Evolutionary conservation across 1,140 invertebrate genomes (phyloP).

Genomic region (Drosophila athabasca): DNA sequence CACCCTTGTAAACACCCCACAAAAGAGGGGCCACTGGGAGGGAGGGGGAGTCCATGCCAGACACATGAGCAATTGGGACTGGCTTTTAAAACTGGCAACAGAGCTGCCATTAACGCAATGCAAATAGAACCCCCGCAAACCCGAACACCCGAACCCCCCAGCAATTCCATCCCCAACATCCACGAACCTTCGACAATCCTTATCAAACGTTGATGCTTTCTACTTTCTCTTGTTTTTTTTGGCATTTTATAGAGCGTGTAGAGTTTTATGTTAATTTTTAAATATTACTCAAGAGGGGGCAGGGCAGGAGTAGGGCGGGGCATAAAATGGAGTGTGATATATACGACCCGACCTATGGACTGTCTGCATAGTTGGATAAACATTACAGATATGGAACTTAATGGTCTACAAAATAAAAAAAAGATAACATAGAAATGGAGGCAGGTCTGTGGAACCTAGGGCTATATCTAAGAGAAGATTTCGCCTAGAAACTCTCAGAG

Average conservation of each 20-base stretch:
- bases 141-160: background rate
- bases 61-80: conserved; percentile 51
- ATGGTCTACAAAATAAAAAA: conserved; percentile 18
- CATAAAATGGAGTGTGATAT: conserved; percentile 32
- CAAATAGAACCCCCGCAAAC: conserved; percentile 49
- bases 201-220: conserved; percentile 42
- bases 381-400: conserved; percentile 32
- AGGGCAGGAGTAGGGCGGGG: background rate
- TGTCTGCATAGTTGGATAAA: conserved; percentile 47
- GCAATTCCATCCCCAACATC: background rate
- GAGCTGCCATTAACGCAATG: conserved; percentile 69
- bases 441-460: too few species aligned
- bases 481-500: too few species aligned
- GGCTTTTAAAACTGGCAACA: conserved; percentile 58
- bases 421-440: conserved; percentile 9
- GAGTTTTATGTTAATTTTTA: conserved; percentile 71
- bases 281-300: conserved; percentile 44
- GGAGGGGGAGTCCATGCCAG: background rate
- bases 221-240: conserved; percentile 31
- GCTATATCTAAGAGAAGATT: too few species aligned
- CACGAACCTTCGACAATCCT: conserved; percentile 2
- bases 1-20: too few species aligned
- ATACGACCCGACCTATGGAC: conserved; percentile 16
- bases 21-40: background rate
- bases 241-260: conserved; percentile 67